These are phyloP conservation scores for Clamator glandarius DNA, from an alignment of 2,797 vertebrate species.

Conservation along the genomic window DNA sequence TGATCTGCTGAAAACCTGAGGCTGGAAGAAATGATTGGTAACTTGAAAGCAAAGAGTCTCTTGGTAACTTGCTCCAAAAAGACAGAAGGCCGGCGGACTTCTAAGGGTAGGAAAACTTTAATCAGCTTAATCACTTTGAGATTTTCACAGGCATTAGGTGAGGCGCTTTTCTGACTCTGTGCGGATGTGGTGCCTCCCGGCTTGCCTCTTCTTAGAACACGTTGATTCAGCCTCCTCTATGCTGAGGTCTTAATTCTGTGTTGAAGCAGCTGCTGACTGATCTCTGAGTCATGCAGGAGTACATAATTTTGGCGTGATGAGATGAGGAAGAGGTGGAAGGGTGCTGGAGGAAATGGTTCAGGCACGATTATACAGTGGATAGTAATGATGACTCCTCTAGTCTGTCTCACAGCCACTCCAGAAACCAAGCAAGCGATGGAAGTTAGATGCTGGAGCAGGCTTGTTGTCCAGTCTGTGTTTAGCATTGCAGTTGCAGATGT, in stretches of 20 bases:
- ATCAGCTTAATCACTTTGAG: neutral
- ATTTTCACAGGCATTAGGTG: neutral
- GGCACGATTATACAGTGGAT: rapidly evolving
- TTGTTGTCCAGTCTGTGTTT: neutral
- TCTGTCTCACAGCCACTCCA: too few species aligned
- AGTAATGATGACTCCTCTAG: neutral
- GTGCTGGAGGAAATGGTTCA: rapidly evolving
- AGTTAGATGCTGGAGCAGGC: neutral
- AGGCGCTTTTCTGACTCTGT: neutral
- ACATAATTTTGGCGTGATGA: rapidly evolving
- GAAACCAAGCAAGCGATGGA: neutral
- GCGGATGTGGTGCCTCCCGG: neutral
- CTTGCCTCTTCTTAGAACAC: neutral
- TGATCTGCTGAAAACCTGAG: neutral
- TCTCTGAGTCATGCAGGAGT: neutral
- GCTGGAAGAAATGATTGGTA: neutral
- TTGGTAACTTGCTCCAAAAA: neutral
- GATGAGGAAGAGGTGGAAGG: neutral
- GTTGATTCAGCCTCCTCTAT: neutral
- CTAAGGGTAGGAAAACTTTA: neutral
- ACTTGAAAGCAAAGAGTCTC: neutral
- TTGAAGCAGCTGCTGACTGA: neutral
- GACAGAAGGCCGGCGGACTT: neutral
- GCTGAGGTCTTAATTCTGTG: neutral
- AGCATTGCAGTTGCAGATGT: neutral